These are phyloP conservation scores for Drosophila recens DNA, from an alignment of 2,888 invertebrate species.

Conservation along the genomic window DNA sequence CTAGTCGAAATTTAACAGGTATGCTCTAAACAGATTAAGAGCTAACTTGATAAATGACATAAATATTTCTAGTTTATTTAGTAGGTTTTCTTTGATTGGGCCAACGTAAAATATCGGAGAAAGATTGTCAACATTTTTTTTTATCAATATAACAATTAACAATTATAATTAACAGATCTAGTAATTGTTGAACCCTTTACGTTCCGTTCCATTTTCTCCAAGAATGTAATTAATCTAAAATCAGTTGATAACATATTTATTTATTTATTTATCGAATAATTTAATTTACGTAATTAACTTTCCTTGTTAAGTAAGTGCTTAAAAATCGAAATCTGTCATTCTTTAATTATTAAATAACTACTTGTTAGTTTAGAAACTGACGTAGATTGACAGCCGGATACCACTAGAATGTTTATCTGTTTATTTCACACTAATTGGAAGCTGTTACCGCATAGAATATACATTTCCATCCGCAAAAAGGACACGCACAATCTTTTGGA, in stretches of 20 bases:
- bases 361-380: background rate
- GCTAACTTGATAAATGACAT: too few relatives aligned
- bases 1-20: too few relatives aligned
- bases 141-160: too few relatives aligned
- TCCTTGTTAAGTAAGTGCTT: background rate
- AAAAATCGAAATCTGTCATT: too few relatives aligned
- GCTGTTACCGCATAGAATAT: slow-evolving; percentile 12
- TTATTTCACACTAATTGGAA: background rate
- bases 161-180: too few relatives aligned
- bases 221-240: background rate
- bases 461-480: slow-evolving; percentile 7
- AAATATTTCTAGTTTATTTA: too few relatives aligned
- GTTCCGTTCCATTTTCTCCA: too few relatives aligned
- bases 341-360: background rate
- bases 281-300: background rate
- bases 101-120: too few relatives aligned
- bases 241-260: background rate
- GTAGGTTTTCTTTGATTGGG: too few relatives aligned
- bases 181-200: too few relatives aligned
- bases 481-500: background rate
- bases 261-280: background rate
- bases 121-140: too few relatives aligned
- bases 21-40: too few relatives aligned
- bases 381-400: background rate
- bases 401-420: background rate